Evolutionary conservation across 2,797 vertebrate genomes (phyloP).

Genomic region (Brachymystax lenok): DNA sequence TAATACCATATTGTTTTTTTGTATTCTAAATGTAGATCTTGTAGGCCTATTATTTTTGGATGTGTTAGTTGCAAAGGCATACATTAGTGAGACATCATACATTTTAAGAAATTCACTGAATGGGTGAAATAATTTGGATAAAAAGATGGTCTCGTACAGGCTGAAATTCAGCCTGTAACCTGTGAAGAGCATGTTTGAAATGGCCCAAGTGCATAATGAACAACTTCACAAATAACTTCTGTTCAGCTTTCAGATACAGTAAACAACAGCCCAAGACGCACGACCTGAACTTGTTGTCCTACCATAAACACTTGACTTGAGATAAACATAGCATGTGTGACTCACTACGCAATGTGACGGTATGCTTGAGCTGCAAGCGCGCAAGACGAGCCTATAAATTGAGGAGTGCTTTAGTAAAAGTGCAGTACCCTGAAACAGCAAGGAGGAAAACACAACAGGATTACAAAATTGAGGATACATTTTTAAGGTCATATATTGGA

Average conservation of each 20-base stretch:
- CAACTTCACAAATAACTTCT: too few species aligned
- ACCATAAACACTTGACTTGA: conserved; percentile 56
- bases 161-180: too few species aligned
- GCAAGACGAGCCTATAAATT: conserved; percentile 68
- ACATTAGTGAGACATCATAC: too few species aligned
- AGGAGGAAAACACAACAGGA: conserved; percentile 39
- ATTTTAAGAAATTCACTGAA: too few species aligned
- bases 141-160: too few species aligned
- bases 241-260: conserved; percentile 23
- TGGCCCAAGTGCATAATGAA: too few species aligned
- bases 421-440: conserved; percentile 26
- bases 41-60: too few species aligned
- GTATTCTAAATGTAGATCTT: too few species aligned
- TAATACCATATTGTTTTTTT: too few species aligned
- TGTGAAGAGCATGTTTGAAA: too few species aligned
- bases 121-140: too few species aligned
- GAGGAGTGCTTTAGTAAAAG: conserved; percentile 25
- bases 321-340: conserved; percentile 57
- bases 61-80: too few species aligned
- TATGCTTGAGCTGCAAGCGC: conserved; percentile 37
- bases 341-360: conserved; percentile 40
- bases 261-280: conserved; percentile 70
- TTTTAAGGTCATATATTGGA: conserved; percentile 33
- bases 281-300: conserved; percentile 33
- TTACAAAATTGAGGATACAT: conserved; percentile 1